phyloP scores from a whole-genome alignment of 2,888 invertebrate species.

The Pyrrhia umbra region DNA sequence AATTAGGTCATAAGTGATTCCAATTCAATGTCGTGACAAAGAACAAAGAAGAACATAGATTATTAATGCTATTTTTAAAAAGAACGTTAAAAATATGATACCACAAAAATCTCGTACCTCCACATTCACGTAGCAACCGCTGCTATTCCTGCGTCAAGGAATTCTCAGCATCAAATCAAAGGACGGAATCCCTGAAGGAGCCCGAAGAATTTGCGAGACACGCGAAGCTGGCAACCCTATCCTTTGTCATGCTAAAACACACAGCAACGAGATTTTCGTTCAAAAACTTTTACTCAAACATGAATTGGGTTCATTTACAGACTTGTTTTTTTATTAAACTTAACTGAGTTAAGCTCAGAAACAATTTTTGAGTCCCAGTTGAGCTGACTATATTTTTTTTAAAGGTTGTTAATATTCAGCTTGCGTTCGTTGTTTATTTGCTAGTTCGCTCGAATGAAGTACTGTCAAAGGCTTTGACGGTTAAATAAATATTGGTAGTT shows the following conservation, averaged over 20 bases:
- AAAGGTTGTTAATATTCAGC: not conserved
- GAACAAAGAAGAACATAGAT: not conserved
- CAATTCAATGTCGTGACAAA: not conserved
- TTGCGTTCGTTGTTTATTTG: constrained; percentile 1
- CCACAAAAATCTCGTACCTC: constrained; percentile 21
- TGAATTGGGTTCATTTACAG: constrained; percentile 27
- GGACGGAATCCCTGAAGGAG: constrained; percentile 61
- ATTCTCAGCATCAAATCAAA: constrained; percentile 71
- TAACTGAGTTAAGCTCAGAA: not conserved
- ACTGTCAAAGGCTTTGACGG: constrained; percentile 9
- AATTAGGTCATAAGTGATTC: too few species aligned
- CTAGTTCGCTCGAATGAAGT: not conserved
- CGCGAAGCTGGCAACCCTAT: constrained; percentile 24
- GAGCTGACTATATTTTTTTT: not conserved
- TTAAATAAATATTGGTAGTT: constrained; percentile 3
- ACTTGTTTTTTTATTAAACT: not conserved
- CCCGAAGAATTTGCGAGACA: constrained; percentile 57
- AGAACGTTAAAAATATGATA: constrained; percentile 18
- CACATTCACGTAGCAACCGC: constrained; percentile 23
- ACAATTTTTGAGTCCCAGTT: not conserved
- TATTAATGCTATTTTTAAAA: not conserved
- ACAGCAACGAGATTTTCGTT: constrained; percentile 21
- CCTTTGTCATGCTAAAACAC: constrained; percentile 27
- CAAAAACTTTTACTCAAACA: constrained; percentile 12
- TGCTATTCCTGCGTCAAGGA: constrained; percentile 44